Evolutionary conservation across 2,113 vertebrate genomes (phyloP).

Genomic region (Sapayoa aenigma): DNA sequence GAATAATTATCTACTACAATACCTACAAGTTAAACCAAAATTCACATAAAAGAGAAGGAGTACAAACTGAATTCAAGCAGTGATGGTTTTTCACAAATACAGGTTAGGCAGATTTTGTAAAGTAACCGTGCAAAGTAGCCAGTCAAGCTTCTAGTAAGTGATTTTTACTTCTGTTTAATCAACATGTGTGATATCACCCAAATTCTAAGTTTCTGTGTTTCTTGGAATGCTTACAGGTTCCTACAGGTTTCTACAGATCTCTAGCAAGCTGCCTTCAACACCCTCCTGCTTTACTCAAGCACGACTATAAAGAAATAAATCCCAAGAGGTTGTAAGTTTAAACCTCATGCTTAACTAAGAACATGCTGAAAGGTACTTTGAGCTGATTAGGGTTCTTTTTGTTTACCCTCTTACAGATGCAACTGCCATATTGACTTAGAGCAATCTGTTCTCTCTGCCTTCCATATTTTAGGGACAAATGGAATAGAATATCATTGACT

Average conservation of each 20-base stretch:
- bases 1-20: background rate
- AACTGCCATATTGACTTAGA: background rate
- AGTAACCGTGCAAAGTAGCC: background rate
- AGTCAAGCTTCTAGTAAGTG: background rate
- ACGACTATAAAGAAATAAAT: background rate
- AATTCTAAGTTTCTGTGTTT: background rate
- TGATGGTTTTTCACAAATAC: background rate
- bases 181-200: rapidly evolving
- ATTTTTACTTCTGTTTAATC: background rate
- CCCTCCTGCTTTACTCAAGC: background rate
- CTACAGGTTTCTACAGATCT: background rate
- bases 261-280: background rate
- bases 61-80: background rate
- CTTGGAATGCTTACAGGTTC: background rate
- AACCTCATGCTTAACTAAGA: background rate
- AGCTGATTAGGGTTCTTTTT: background rate
- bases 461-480: background rate
- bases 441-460: background rate
- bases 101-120: background rate
- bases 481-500: background rate
- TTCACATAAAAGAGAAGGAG: background rate
- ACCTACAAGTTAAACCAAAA: background rate
- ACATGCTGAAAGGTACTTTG: background rate
- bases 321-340: background rate
- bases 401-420: background rate